Evolutionary conservation across 2,113 vertebrate species (phyloP).

Genomic region (Zosterops japonicus): DNA sequence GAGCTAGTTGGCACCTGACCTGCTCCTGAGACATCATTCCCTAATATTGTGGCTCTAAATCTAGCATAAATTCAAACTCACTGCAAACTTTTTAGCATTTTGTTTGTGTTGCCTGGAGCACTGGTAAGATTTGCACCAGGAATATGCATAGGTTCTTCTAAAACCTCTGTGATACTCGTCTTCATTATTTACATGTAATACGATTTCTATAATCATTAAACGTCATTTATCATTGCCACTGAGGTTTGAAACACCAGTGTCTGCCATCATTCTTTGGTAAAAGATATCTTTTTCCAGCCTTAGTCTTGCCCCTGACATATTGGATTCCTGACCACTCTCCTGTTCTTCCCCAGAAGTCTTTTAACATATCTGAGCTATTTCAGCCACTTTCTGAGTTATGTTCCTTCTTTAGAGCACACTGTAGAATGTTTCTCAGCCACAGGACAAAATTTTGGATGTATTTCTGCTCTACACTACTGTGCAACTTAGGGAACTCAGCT

Average conservation of each 20-base stretch:
- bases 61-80: not conserved
- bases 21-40: not conserved
- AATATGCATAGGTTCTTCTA: not conserved
- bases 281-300: not conserved
- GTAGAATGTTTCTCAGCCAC: not conserved
- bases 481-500: not conserved
- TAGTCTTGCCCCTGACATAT: accelerated
- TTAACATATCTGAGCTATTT: not conserved
- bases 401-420: not conserved
- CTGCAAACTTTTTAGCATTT: not conserved
- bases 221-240: accelerated
- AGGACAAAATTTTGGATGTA: not conserved
- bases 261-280: not conserved
- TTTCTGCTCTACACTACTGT: not conserved
- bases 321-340: too few species aligned
- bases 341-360: not conserved
- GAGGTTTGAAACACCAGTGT: not conserved
- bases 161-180: not conserved
- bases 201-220: not conserved
- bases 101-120: not conserved
- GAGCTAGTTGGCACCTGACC: not conserved
- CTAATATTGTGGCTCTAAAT: not conserved
- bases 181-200: not conserved
- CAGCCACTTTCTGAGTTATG: not conserved
- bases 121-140: not conserved